Evolutionary conservation across 2,113 vertebrate species (phyloP), one percentile per base, ranked within the genome.

Genomic region (Pithys albifrons): DNA sequence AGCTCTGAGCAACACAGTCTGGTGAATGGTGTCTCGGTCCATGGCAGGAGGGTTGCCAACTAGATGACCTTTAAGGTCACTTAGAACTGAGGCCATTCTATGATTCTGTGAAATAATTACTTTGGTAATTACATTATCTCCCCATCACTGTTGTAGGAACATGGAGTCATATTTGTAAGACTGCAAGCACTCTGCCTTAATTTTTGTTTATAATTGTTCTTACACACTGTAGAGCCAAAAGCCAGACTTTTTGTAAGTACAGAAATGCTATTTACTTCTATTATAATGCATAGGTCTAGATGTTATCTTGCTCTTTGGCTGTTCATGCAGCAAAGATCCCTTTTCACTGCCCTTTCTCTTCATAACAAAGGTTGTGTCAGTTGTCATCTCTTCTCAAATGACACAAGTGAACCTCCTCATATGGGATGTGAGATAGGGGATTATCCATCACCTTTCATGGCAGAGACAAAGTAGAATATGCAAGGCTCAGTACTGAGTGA

Each of bases 51-150:
- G 11, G 2, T 24, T 58, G 27, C 14, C 14, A 66, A 45, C 0
- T 0, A 27, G 20, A 35, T 31, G 7, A 65, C 35, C 17, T 37
- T 73, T 58, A 45, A 58, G 35, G 8, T 45, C 9, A 1, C 14
- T 27, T 43, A 22, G 6, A 49, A 27, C 5, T 0, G 0, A 43
- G 17, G 7, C 14, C 29, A 6, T 66, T 73, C 9, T 35, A 45
- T 45, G 23, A 51, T 33, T 80, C 31, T 12, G 19, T 43, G 25
- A 45, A 62, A 62, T 13, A 61, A 10, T 48, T 29, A 48, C 4
- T 35, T 83, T 39, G 8, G 16, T 16, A 76, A 48, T 33, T 7
- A 19, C 6, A 8, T 62, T 43, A 27, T 58, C 6, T 62, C 12
- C 51, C 35, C 10, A 35, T 7, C 23, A 28, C 11, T 37, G 13